phyloP scores from a whole-genome alignment of 2,888 invertebrate species.

The Hymenopus coronatus region DNA sequence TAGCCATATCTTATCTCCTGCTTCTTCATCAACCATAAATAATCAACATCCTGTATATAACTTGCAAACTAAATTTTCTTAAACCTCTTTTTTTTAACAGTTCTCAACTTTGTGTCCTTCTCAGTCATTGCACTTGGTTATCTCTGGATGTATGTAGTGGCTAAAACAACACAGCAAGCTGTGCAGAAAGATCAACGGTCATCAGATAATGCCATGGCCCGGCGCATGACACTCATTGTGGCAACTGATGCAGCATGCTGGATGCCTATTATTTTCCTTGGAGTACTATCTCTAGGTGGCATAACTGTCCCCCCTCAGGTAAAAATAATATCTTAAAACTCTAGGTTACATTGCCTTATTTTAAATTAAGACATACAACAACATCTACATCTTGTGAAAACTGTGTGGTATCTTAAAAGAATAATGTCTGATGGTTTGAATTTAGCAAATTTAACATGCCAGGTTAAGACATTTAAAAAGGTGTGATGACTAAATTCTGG shows the following conservation, averaged over 20 bases:
- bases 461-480: too few relatives aligned
- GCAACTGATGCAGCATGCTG: conserved; percentile 53
- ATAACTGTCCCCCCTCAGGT: conserved; percentile 48
- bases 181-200: conserved; percentile 38
- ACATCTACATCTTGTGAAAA: too few relatives aligned
- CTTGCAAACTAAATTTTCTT: neutral
- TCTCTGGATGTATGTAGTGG: conserved; percentile 51
- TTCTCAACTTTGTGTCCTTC: conserved; percentile 50
- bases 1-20: too few relatives aligned
- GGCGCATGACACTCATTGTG: conserved; percentile 52
- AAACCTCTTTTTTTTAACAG: conserved; percentile 37
- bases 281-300: conserved; percentile 49
- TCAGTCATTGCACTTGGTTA: conserved; percentile 50
- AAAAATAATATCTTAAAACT: neutral
- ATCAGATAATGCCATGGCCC: conserved; percentile 49
- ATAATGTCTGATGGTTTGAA: too few relatives aligned
- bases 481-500: too few relatives aligned
- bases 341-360: neutral
- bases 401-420: too few relatives aligned
- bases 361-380: neutral
- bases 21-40: too few relatives aligned
- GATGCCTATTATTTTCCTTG: conserved; percentile 53
- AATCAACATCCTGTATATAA: too few relatives aligned
- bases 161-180: conserved; percentile 47
- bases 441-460: too few relatives aligned